Base-by-base conservation (phyloP, 2,797 vertebrate species). In the Phaenicophaeus curvirostris region DNA sequence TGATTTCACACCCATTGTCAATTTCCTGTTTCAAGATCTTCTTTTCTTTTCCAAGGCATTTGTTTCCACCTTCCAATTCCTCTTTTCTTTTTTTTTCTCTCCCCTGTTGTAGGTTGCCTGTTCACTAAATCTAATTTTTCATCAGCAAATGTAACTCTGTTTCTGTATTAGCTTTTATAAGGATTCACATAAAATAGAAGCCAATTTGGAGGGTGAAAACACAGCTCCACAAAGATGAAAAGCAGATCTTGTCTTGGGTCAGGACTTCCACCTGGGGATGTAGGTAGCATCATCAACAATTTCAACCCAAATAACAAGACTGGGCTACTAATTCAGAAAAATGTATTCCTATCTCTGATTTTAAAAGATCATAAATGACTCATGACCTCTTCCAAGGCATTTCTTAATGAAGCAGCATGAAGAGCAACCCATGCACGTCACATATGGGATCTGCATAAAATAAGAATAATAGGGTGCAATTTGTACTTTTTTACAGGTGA, bases 401-500 rank as follows among this genome's bases (percentile, higher is more conserved):
- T 94, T 89, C 55, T 19, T 50, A 57, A n/a, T 80, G 59, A 71
- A 82, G 44, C 44, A 63, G 28, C 48, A 87, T 33, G 61, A 90
- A 61, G 54, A 87, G 9, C 37, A 90, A 79, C 57, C 86, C 75
- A 89, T 85, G 61, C 72, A 87, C 80, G 61, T 80, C 84, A 89
- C 53, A 85, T 58, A 80, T 31, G 50, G 78, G 89, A 93, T 94
- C 63, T 89, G 33, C 75, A 87, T 85, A 89, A 92, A 94, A 41
- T 51, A 90, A 78, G 83, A 95, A 77, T 82, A 90, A 85, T 65
- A 62, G 61, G 25, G 27, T 65, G 17, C 21, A 67, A 71, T 82
- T 85, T 69, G 48, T 90, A 91, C 85, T 76, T 94, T 48, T 94
- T 93, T 94, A 74, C 80, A 89, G 68, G 78, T 76, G 80, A 90